A percentile compares a stretch with the other conserved stretches of the same genome.
Conservation (phyloP, 2,797 vertebrate species). For the Chelon auratus region DNA sequence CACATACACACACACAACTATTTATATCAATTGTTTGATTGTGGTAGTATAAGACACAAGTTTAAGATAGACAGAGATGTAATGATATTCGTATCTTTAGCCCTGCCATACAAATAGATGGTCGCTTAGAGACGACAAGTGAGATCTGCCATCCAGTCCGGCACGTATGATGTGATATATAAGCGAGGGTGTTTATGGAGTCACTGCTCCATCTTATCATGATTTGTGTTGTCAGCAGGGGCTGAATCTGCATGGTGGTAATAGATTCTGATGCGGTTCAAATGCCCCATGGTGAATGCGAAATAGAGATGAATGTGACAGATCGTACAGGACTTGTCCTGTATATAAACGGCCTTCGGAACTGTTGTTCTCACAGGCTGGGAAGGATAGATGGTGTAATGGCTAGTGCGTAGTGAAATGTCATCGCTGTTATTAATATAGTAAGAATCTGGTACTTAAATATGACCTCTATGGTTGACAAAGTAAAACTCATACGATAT, state of each 20-base stretch:
- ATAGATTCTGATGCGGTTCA: constrained; percentile 83
- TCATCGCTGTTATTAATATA: constrained; percentile 49
- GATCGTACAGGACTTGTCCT: constrained; percentile 65
- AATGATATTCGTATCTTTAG: constrained; percentile 72
- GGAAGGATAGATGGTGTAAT: constrained; percentile 31
- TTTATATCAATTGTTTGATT: constrained; percentile 74
- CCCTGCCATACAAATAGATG: constrained; percentile 65
- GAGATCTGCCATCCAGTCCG: constrained; percentile 64
- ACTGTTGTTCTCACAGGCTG: constrained; percentile 59
- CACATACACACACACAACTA: constrained; percentile 39
- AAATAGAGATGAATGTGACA: constrained; percentile 84
- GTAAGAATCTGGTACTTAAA: constrained; percentile 45
- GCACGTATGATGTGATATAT: constrained; percentile 75
- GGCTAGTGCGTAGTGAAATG: constrained; percentile 33
- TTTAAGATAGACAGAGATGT: constrained; percentile 76
- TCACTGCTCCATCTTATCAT: constrained; percentile 80
- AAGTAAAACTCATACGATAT: constrained; percentile 53
- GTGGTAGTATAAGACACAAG: constrained; percentile 56
- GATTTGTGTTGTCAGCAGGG: constrained; percentile 82
- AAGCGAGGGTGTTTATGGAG: constrained; percentile 80
- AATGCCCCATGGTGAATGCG: constrained; percentile 79
- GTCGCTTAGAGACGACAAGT: constrained; percentile 63
- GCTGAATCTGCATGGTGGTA: constrained; percentile 81
- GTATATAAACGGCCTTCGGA: constrained; percentile 69
- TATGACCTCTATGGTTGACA: constrained; percentile 52